Conservation (phyloP, 2,797 vertebrate genomes). For the Australoheros facetus region DNA sequence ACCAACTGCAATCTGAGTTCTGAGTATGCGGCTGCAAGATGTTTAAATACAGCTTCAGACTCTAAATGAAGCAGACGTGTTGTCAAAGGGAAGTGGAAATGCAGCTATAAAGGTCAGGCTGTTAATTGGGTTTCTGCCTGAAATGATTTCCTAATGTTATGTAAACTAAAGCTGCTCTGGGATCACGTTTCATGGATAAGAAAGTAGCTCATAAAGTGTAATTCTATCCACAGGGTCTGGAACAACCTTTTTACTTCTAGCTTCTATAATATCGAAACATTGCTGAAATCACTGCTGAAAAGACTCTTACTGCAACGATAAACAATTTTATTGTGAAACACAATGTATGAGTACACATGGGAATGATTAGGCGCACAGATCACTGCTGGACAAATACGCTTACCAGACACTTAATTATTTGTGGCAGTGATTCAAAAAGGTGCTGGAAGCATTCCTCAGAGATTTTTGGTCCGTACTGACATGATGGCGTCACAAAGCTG, state of each 20-base stretch:
- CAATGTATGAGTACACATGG: background rate
- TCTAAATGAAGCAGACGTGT: conserved; percentile 22
- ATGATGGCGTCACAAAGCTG: too few species aligned
- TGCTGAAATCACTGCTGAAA: background rate
- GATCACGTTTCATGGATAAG: conserved; percentile 27
- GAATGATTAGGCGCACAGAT: conserved; percentile 1
- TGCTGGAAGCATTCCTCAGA: too few species aligned
- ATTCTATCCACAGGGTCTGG: background rate
- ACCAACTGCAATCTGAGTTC: conserved; percentile 14
- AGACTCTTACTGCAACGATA: background rate
- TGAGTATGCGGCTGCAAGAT: conserved; percentile 1
- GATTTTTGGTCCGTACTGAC: too few species aligned
- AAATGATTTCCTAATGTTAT: conserved; percentile 49
- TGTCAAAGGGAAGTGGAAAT: conserved; percentile 34
- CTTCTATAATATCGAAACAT: conserved; percentile 2
- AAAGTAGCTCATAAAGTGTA: conserved; percentile 21
- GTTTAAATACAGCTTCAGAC: conserved; percentile 21
- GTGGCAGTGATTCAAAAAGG: too few species aligned
- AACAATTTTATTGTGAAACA: conserved; percentile 19
- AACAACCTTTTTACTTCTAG: background rate
- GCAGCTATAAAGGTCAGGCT: conserved; percentile 52
- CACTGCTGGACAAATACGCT: background rate
- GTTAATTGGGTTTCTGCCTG: conserved; percentile 41
- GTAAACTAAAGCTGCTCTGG: conserved; percentile 37
- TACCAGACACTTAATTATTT: background rate